Conservation (phyloP, 2,797 vertebrate species). For the Silurus lanzhouensis region DNA sequence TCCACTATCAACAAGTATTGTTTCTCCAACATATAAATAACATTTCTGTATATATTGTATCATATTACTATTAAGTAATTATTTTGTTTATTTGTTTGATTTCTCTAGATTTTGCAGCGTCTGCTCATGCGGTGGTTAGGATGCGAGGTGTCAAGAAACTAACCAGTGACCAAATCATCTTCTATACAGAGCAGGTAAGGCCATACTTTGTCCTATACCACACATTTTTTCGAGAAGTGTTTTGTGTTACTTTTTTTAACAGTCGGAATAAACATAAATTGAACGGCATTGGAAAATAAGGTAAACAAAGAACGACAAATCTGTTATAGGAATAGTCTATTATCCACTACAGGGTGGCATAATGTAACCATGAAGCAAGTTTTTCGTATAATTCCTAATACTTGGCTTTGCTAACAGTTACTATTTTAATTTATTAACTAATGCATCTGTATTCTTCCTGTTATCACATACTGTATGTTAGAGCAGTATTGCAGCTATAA, state of each 20-base stretch:
- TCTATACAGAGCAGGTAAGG: slow-evolving; percentile 40
- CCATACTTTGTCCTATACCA: neutral
- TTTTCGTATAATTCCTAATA: no score
- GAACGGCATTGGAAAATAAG: no score
- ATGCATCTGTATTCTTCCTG: no score
- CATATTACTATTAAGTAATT: neutral
- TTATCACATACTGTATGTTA: no score
- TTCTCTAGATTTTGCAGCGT: slow-evolving; percentile 11
- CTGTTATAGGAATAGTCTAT: neutral
- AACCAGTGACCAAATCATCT: slow-evolving; percentile 19
- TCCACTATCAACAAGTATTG: neutral
- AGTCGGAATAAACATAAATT: neutral
- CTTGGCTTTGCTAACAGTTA: no score
- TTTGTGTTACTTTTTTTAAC: neutral
- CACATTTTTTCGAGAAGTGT: neutral
- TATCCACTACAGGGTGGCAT: no score
- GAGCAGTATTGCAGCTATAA: no score
- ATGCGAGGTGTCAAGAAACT: slow-evolving; percentile 21
- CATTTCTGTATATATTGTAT: neutral
- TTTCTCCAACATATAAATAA: neutral
- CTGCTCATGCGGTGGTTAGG: slow-evolving; percentile 21
- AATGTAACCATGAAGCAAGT: no score
- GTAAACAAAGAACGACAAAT: no score
- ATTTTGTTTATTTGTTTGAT: neutral
- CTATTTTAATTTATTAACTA: no score